A percentile compares a stretch with the other conserved stretches of the same genome.
These are phyloP conservation scores for Oithona nana DNA, from an alignment of 2,888 invertebrate genomes.

Conservation along the genomic window DNA sequence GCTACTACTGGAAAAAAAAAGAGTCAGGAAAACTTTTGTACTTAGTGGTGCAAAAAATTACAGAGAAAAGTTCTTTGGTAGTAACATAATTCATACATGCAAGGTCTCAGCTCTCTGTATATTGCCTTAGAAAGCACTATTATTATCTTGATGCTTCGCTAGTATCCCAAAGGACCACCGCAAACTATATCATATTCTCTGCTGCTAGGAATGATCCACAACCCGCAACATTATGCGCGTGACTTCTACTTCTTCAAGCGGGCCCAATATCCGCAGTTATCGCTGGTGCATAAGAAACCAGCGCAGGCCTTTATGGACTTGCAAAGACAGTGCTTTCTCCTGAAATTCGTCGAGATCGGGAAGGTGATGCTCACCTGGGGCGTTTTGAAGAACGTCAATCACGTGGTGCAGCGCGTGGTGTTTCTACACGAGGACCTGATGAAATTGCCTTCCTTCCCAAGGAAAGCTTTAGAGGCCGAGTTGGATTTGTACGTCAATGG, in stretches of 20 bases:
- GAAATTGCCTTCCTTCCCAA: slow-evolving; percentile 92
- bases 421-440: slow-evolving; percentile 96
- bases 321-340: slow-evolving; percentile 68
- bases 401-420: slow-evolving; percentile 89
- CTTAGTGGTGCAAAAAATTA: too few species aligned
- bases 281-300: slow-evolving; percentile 76
- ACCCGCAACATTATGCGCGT: slow-evolving; percentile 80
- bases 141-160: too few species aligned
- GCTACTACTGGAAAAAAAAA: too few species aligned
- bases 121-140: too few species aligned
- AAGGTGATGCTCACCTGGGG: slow-evolving; percentile 67
- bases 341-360: slow-evolving; percentile 92
- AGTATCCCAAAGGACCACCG: too few species aligned
- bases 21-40: too few species aligned
- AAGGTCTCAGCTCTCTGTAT: too few species aligned
- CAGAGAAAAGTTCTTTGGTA: too few species aligned
- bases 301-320: slow-evolving; percentile 69
- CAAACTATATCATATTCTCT: too few species aligned
- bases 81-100: too few species aligned
- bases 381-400: slow-evolving; percentile 58
- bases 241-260: slow-evolving; percentile 90
- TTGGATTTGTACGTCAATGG: slow-evolving; percentile 77
- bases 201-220: slow-evolving; percentile 89
- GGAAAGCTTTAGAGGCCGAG: slow-evolving; percentile 92
- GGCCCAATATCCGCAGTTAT: slow-evolving; percentile 91